Evolutionary conservation across 2,888 invertebrate species (phyloP).

Genomic region (Drosophila peninsularis): DNA sequence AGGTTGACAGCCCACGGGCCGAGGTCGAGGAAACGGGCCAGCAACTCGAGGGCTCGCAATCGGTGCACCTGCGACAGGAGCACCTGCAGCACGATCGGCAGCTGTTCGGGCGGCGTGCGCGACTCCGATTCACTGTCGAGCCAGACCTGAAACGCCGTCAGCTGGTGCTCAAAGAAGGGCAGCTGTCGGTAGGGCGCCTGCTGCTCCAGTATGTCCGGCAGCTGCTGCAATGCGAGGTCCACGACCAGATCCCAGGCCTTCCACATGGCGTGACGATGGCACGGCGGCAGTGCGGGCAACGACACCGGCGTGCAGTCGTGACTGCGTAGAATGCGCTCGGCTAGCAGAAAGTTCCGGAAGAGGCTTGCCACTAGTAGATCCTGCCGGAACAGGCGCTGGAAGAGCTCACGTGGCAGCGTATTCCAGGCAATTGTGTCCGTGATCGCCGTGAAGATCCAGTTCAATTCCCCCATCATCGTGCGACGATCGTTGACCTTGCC

Average conservation of each 20-base stretch:
- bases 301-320: slow-evolving; percentile 99
- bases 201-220: slow-evolving; percentile 90
- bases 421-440: slow-evolving; percentile 99
- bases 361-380: slow-evolving; percentile 99
- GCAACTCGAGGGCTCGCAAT: slow-evolving; percentile 95
- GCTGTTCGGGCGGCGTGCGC: slow-evolving; percentile 96
- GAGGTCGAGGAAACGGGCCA: slow-evolving; percentile 96
- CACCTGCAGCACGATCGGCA: slow-evolving; percentile 98
- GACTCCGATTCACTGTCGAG: slow-evolving; percentile 87
- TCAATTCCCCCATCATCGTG: slow-evolving; percentile 99
- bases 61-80: slow-evolving; percentile 91
- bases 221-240: slow-evolving; percentile 96
- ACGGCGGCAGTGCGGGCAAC: slow-evolving; percentile 94
- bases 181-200: slow-evolving; percentile 89
- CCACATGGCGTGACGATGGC: slow-evolving; percentile 96
- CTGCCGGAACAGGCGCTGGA: slow-evolving; percentile 98
- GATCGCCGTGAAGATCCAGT: slow-evolving; percentile 99
- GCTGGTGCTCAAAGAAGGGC: slow-evolving; percentile 98
- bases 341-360: slow-evolving; percentile 98
- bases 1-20: slow-evolving; percentile 98
- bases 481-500: slow-evolving; percentile 97
- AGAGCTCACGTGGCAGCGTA: slow-evolving; percentile 95
- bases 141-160: slow-evolving; percentile 96
- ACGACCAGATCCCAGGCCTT: slow-evolving; percentile 98
- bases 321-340: slow-evolving; percentile 97